Evolutionary conservation across 2,888 invertebrate genomes (phyloP).

Genomic region (Taphrorychus bicolor): DNA sequence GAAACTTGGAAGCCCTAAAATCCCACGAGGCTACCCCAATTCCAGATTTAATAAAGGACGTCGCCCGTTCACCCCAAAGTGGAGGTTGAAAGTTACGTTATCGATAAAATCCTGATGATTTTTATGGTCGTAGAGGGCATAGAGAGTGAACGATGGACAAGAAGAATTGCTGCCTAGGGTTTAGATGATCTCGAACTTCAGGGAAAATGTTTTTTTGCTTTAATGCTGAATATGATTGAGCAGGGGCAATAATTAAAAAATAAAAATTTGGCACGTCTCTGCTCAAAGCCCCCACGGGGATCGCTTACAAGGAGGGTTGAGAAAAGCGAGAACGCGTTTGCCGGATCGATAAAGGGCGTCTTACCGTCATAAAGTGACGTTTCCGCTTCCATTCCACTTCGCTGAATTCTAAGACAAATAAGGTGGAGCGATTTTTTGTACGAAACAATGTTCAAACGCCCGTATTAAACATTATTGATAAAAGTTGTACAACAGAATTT

Average conservation of each 20-base stretch:
- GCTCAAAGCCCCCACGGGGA: background rate
- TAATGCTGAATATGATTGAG: background rate
- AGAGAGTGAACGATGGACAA: no score
- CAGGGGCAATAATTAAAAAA: background rate
- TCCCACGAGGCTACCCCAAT: slow-evolving; percentile 19
- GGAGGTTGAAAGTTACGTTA: slow-evolving; percentile 21
- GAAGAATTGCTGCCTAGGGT: no score
- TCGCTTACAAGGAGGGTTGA: background rate
- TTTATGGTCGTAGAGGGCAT: slow-evolving; percentile 13
- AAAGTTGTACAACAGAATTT: no score
- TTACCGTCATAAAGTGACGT: background rate
- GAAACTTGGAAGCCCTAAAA: slow-evolving; percentile 11
- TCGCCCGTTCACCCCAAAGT: slow-evolving; percentile 16
- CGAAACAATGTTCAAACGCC: background rate
- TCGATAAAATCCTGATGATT: slow-evolving; percentile 20
- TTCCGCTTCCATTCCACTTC: no score
- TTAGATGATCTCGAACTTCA: no score
- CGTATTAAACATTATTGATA: no score
- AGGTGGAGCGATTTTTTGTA: background rate
- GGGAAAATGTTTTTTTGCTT: slow-evolving; percentile 1
- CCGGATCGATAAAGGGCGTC: slow-evolving; percentile 18
- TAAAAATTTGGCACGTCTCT: slow-evolving; percentile 1
- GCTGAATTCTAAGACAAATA: background rate
- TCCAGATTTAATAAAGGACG: slow-evolving; percentile 29
- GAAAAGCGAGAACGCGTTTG: slow-evolving; percentile 18